Conservation (phyloP, 2,888 invertebrate species). For the Diarsia mendica region DNA sequence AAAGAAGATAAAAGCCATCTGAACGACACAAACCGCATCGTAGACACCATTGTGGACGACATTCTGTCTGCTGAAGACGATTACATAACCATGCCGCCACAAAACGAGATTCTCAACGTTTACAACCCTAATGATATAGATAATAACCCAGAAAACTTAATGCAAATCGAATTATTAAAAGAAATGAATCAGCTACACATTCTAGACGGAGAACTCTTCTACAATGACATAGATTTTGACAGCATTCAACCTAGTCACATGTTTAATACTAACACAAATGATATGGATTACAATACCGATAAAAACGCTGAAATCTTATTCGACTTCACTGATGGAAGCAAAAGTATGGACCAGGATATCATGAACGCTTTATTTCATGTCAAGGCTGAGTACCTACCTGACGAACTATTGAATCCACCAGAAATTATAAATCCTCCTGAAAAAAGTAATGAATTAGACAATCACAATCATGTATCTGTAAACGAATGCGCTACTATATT, state of each 20-base stretch:
- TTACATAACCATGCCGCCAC: conserved; percentile 81
- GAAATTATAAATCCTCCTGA: conserved; percentile 67
- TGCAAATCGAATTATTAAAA: conserved; percentile 85
- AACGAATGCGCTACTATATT: conserved; percentile 87
- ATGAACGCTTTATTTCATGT: conserved; percentile 82
- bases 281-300: conserved; percentile 78
- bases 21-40: conserved; percentile 74
- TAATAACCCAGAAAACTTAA: conserved; percentile 76
- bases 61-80: conserved; percentile 87
- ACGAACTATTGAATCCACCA: conserved; percentile 79
- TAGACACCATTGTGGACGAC: conserved; percentile 86
- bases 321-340: conserved; percentile 78
- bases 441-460: conserved; percentile 69
- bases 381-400: conserved; percentile 79
- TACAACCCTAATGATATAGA: conserved; percentile 73
- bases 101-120: conserved; percentile 76
- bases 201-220: conserved; percentile 84
- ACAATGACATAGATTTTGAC: conserved; percentile 86
- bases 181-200: conserved; percentile 86
- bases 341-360: conserved; percentile 83
- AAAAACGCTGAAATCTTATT: conserved; percentile 79
- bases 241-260: conserved; percentile 82
- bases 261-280: conserved; percentile 79
- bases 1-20: conserved; percentile 70
- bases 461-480: conserved; percentile 73